Conservation (phyloP, 2,797 vertebrate genomes). For the Pseudomugil tenellus region DNA sequence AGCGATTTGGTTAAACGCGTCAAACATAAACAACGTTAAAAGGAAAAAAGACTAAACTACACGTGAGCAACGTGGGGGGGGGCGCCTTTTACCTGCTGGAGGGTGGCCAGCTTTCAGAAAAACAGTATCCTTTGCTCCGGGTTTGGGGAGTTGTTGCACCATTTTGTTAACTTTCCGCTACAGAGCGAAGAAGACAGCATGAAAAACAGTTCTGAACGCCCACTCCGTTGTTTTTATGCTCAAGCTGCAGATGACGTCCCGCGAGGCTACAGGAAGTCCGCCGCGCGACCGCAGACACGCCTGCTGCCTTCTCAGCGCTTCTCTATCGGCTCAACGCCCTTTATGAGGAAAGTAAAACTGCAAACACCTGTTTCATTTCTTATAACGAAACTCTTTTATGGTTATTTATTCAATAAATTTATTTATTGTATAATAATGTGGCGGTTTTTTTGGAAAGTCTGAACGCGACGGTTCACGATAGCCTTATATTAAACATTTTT, state of each 20-base stretch:
- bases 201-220: slow-evolving; percentile 20
- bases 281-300: slow-evolving; percentile 13
- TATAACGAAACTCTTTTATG: neutral
- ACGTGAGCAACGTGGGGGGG: fast-evolving
- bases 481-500: neutral
- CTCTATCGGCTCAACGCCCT: neutral
- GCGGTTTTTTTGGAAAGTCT: neutral
- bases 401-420: too few species aligned
- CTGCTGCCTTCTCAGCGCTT: neutral
- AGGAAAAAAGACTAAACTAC: neutral
- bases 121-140: slow-evolving; percentile 50
- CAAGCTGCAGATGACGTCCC: slow-evolving; percentile 49
- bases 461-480: too few species aligned
- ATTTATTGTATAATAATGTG: neutral
- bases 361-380: neutral
- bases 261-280: slow-evolving; percentile 51
- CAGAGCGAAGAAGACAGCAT: slow-evolving; percentile 8
- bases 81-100: slow-evolving; percentile 78
- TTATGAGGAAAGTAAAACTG: slow-evolving; percentile 5
- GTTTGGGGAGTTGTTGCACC: slow-evolving; percentile 76
- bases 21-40: too few species aligned
- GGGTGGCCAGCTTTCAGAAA: slow-evolving; percentile 81
- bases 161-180: slow-evolving; percentile 55
- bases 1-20: neutral
- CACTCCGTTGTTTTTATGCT: slow-evolving; percentile 69